These are phyloP conservation scores for Chesias legatella DNA, from an alignment of 2,888 invertebrate species.

Conservation along the genomic window DNA sequence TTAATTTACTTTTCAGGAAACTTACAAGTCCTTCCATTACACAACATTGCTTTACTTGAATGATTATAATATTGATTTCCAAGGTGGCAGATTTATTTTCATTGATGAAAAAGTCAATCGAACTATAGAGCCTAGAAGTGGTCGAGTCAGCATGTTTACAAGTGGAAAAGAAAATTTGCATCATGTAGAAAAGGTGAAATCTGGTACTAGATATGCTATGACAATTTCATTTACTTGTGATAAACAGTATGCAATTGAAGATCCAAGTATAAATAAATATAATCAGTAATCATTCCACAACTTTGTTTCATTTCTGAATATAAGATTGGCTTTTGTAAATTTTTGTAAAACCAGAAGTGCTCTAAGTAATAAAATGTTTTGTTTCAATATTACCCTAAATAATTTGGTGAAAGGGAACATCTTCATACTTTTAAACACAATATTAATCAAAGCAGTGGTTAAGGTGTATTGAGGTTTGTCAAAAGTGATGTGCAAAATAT, in stretches of 20 bases:
- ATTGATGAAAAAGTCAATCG: constrained; percentile 83
- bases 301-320: constrained; percentile 3
- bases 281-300: constrained; percentile 34
- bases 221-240: constrained; percentile 94
- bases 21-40: constrained; percentile 92
- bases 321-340: no score
- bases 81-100: constrained; percentile 91
- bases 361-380: no score
- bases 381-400: no score
- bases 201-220: constrained; percentile 89
- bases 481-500: no score
- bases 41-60: constrained; percentile 90
- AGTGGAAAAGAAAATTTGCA: constrained; percentile 93
- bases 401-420: no score
- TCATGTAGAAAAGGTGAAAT: constrained; percentile 88
- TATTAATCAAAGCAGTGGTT: no score
- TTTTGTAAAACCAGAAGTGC: no score
- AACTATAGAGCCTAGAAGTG: constrained; percentile 88
- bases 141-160: constrained; percentile 91
- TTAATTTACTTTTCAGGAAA: constrained; percentile 81
- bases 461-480: no score
- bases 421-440: no score
- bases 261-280: constrained; percentile 60
- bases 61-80: constrained; percentile 87
- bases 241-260: constrained; percentile 82